Evolutionary conservation across 2,888 invertebrate genomes (phyloP).

Genomic region (Melipona bicolor): DNA sequence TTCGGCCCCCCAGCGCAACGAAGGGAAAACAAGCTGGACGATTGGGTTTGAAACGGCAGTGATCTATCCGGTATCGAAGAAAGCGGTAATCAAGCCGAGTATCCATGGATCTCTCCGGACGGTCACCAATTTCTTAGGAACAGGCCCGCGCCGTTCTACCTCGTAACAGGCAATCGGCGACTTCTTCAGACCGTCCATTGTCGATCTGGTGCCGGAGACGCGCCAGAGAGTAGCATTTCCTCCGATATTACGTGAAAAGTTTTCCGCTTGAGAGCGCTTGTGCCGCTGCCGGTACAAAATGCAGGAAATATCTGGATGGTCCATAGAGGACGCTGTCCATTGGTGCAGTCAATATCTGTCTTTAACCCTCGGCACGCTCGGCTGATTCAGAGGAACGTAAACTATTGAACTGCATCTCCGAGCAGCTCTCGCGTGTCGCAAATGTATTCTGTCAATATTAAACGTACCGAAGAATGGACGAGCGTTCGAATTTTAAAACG

Average conservation of each 20-base stretch:
- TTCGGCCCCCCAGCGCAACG: background rate
- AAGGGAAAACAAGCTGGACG: background rate
- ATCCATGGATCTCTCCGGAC: background rate
- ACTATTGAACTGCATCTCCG: slow-evolving; percentile 16
- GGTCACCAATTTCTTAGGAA: background rate
- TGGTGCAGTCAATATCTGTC: slow-evolving; percentile 45
- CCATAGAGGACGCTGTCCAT: slow-evolving; percentile 38
- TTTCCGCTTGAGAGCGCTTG: slow-evolving; percentile 15
- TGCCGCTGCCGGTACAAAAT: slow-evolving; percentile 28
- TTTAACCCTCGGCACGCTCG: slow-evolving; percentile 38
- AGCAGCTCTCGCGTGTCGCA: background rate
- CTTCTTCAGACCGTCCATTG: slow-evolving; percentile 25
- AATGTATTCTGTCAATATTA: slow-evolving; percentile 29
- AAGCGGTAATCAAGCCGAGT: background rate
- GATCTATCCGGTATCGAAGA: background rate
- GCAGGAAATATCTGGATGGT: slow-evolving; percentile 38
- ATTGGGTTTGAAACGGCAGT: background rate
- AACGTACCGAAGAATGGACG: slow-evolving; percentile 6
- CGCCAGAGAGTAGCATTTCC: slow-evolving; percentile 6
- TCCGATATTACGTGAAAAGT: slow-evolving; percentile 45
- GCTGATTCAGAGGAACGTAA: slow-evolving; percentile 9
- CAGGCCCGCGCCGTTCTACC: background rate
- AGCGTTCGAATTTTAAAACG: slow-evolving; percentile 9
- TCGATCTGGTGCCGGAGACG: background rate
- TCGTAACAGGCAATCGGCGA: slow-evolving; percentile 2